These are phyloP conservation scores for Phocoena sinus DNA, from an alignment of 2,113 vertebrate species.

Conservation along the genomic window DNA sequence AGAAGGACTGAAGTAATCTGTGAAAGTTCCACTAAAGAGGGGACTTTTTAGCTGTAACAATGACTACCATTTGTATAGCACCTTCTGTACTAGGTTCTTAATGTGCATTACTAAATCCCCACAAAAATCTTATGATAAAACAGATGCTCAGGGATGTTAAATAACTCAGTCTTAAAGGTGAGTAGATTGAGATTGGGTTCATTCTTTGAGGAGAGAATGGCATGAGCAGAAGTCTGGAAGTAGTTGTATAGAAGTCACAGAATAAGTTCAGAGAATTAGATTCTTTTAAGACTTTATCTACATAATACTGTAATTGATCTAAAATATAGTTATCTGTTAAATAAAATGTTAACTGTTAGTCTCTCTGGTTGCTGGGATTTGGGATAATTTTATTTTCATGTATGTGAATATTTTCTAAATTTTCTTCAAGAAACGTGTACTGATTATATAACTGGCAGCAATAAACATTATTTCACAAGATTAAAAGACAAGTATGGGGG, in stretches of 20 bases:
- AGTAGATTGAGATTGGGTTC: neutral
- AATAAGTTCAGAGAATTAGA: neutral
- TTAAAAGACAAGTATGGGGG: neutral
- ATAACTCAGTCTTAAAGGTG: neutral
- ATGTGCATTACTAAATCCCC: neutral
- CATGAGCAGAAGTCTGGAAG: neutral
- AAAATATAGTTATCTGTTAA: neutral
- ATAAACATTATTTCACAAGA: neutral
- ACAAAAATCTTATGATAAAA: neutral
- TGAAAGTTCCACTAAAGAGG: neutral
- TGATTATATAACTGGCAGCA: neutral
- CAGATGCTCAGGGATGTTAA: neutral
- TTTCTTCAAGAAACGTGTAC: neutral
- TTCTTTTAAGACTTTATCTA: neutral
- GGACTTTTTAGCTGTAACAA: neutral
- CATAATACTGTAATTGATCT: neutral
- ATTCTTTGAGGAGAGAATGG: neutral
- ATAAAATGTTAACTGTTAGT: neutral
- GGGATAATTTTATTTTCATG: slow-evolving; percentile 20
- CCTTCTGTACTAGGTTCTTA: neutral
- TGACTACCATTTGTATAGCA: neutral
- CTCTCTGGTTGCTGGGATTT: neutral
- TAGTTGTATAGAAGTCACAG: neutral
- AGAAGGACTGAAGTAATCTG: neutral
- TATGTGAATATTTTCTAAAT: neutral